These are phyloP conservation scores for Fabriciana adippe DNA, from an alignment of 2,888 invertebrate species.

Conservation along the genomic window DNA sequence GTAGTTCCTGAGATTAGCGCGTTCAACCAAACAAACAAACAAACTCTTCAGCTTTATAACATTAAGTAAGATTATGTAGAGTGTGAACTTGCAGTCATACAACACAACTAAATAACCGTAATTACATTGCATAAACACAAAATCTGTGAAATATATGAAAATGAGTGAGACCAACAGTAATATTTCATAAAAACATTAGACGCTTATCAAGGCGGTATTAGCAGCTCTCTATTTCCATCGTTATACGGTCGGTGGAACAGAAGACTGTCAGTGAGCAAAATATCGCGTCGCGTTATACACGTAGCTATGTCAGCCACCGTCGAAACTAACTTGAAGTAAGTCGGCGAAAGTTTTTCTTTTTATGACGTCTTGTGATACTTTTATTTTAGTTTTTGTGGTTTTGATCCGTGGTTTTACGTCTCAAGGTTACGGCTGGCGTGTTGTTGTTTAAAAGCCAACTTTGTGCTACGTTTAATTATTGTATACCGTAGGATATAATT, in stretches of 20 bases:
- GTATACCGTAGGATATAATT: too few relatives aligned
- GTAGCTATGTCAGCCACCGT: constrained; percentile 67
- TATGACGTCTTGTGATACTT: constrained; percentile 4
- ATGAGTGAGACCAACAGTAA: background rate
- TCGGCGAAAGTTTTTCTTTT: constrained; percentile 56
- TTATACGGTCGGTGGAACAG: constrained; percentile 3
- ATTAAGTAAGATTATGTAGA: too few relatives aligned
- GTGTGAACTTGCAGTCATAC: too few relatives aligned
- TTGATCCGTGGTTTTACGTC: background rate
- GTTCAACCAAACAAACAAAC: too few relatives aligned
- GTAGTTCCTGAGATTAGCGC: too few relatives aligned
- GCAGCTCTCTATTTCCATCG: constrained; percentile 21
- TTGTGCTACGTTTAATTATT: too few relatives aligned
- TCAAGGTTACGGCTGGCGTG: too few relatives aligned
- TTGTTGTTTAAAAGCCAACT: too few relatives aligned
- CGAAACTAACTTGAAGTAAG: constrained; percentile 71
- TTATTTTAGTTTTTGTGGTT: constrained; percentile 13
- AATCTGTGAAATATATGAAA: background rate
- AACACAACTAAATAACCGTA: too few relatives aligned
- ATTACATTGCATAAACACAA: too few relatives aligned
- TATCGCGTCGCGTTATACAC: constrained; percentile 42
- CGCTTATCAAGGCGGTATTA: constrained; percentile 22
- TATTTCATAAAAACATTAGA: constrained; percentile 5
- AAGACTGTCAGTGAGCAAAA: constrained; percentile 43
- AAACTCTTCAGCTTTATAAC: too few relatives aligned